Evolutionary conservation across 1,140 invertebrate genomes (phyloP).

Genomic region (Drosophila kurseongensis): DNA sequence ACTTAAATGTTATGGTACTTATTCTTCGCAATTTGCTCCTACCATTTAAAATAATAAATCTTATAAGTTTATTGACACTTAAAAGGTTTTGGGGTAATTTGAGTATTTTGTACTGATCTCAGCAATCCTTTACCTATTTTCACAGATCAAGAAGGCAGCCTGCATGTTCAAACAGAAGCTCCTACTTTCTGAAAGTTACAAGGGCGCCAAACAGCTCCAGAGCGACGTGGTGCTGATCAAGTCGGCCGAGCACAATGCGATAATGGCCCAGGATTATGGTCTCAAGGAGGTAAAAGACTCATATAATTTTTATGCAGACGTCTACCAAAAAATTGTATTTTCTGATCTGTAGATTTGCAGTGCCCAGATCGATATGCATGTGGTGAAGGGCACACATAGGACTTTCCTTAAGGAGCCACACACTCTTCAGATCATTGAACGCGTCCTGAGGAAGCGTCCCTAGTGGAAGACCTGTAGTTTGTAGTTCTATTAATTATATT

Average conservation of each 20-base stretch:
- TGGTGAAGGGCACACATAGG: constrained; percentile 92
- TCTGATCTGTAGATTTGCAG: constrained; percentile 87
- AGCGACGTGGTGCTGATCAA: constrained; percentile 91
- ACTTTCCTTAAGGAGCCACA: constrained; percentile 89
- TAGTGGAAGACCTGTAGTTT: constrained; percentile 30
- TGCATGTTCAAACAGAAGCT: constrained; percentile 92
- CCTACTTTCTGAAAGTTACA: constrained; percentile 89
- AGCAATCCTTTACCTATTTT: neutral
- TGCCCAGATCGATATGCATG: constrained; percentile 88
- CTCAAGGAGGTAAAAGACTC: constrained; percentile 87
- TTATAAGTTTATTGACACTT: neutral
- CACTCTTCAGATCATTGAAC: constrained; percentile 86
- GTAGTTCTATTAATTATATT: constrained; percentile 9
- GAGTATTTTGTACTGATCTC: neutral
- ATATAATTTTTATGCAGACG: too few relatives aligned
- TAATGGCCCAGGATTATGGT: constrained; percentile 90
- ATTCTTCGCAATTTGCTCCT: neutral
- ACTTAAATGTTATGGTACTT: neutral
- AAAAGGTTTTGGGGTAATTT: neutral
- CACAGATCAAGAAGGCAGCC: constrained; percentile 88
- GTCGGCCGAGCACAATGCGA: constrained; percentile 91
- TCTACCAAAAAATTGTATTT: too few relatives aligned
- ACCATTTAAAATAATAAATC: constrained; percentile 75
- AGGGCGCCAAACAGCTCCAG: constrained; percentile 87
- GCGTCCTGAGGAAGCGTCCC: constrained; percentile 56